phyloP scores from a whole-genome alignment of 2,888 invertebrate species.

The Tetranychus truncatus region DNA sequence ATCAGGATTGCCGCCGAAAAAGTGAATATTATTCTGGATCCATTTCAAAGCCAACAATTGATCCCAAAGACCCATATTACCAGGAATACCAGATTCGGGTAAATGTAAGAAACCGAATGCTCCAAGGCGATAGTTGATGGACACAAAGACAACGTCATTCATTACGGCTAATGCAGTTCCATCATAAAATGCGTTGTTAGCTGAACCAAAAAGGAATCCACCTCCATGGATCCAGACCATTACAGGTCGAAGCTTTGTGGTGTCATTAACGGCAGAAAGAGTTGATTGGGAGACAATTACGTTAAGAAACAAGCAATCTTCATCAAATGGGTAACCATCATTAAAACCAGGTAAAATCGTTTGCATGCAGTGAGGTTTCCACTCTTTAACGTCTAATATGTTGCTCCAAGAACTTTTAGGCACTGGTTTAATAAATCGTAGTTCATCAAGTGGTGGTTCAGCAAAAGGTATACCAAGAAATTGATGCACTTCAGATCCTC shows the following conservation, averaged over 20 bases:
- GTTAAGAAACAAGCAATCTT: conserved; percentile 39
- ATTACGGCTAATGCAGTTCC: conserved; percentile 32
- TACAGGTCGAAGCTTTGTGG: conserved; percentile 25
- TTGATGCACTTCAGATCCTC: conserved; percentile 29
- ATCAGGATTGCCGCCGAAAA: conserved; percentile 36
- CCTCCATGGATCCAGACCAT: conserved; percentile 34
- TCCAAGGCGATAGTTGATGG: conserved; percentile 38
- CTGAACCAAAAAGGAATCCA: conserved; percentile 36
- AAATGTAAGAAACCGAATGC: conserved; percentile 33
- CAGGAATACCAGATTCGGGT: conserved; percentile 38
- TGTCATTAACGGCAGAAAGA: neutral
- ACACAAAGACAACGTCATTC: conserved; percentile 37
- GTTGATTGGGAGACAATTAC: conserved; percentile 32
- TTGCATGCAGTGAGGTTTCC: conserved; percentile 30
- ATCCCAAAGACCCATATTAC: conserved; percentile 44
- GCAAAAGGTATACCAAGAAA: conserved; percentile 35
- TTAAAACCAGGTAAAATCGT: neutral
- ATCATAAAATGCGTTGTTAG: conserved; percentile 37
- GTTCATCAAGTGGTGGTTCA: conserved; percentile 33
- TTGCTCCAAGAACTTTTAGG: conserved; percentile 32
- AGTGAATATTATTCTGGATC: conserved; percentile 37
- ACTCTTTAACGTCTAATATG: conserved; percentile 27
- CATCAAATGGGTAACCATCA: conserved; percentile 24
- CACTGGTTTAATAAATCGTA: conserved; percentile 32
- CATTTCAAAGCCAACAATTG: conserved; percentile 38